Evolutionary conservation across 2,888 invertebrate genomes (phyloP).

Genomic region (Yponomeuta cagnagella): DNA sequence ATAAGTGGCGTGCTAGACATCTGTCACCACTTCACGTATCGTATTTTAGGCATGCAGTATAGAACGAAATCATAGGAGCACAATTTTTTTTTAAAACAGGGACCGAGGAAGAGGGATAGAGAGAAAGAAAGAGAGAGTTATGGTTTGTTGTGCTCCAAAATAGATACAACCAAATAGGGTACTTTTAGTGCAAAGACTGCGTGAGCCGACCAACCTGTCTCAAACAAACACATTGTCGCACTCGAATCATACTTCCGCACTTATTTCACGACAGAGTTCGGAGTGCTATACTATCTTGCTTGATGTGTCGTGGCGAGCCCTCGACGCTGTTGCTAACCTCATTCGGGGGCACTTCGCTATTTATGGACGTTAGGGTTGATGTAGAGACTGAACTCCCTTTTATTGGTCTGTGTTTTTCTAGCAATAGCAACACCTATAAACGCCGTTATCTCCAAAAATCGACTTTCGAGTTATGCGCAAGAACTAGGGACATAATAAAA

Average conservation of each 20-base stretch:
- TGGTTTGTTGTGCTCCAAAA: too few relatives aligned
- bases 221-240: too few relatives aligned
- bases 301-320: not conserved
- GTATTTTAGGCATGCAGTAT: not conserved
- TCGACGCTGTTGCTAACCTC: constrained; percentile 50
- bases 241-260: not conserved
- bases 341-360: constrained; percentile 30
- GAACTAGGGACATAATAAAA: too few relatives aligned
- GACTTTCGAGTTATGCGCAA: too few relatives aligned
- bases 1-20: not conserved
- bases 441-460: too few relatives aligned
- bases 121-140: too few relatives aligned
- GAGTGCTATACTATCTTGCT: not conserved
- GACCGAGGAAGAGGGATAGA: too few relatives aligned
- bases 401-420: not conserved
- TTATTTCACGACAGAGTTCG: not conserved
- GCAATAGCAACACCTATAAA: not conserved
- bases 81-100: too few relatives aligned
- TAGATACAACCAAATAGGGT: too few relatives aligned
- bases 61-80: too few relatives aligned
- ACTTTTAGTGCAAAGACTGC: too few relatives aligned
- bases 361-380: constrained; percentile 7
- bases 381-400: not conserved
- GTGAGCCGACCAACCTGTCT: too few relatives aligned
- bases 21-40: not conserved